Conservation (phyloP, 2,113 vertebrate species). For the Pseudopodoces humilis region DNA sequence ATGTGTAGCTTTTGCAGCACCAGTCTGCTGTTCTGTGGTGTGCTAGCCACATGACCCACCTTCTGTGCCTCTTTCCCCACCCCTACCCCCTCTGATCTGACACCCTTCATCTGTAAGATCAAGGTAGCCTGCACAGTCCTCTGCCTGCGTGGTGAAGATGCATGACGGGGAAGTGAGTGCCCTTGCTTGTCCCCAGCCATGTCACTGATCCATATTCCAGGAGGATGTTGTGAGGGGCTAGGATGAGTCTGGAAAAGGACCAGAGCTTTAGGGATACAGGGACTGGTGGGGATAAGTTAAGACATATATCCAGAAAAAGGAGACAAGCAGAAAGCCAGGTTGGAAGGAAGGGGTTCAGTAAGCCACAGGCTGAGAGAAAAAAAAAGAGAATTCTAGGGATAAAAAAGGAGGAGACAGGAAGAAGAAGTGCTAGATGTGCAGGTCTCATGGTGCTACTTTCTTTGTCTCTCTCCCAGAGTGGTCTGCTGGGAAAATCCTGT, state of each 20-base stretch:
- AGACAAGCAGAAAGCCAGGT: not conserved
- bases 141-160: not conserved
- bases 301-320: not conserved
- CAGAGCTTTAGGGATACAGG: not conserved
- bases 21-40: not conserved
- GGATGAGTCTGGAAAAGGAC: not conserved
- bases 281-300: not conserved
- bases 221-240: not conserved
- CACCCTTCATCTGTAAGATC: not conserved
- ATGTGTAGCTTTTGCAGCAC: not conserved
- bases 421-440: not conserved
- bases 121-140: not conserved
- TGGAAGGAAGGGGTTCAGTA: not conserved
- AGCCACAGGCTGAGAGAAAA: not conserved
- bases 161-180: not conserved
- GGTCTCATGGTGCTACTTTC: not conserved
- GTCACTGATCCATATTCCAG: not conserved
- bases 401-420: not conserved
- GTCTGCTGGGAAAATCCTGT: not conserved
- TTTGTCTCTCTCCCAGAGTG: not conserved
- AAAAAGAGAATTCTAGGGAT: not conserved
- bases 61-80: not conserved
- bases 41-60: fast-evolving
- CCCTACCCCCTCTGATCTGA: not conserved
- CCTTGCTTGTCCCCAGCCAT: not conserved